Conservation (phyloP, 2,113 vertebrate species). For the Lucifuga dentata region DNA sequence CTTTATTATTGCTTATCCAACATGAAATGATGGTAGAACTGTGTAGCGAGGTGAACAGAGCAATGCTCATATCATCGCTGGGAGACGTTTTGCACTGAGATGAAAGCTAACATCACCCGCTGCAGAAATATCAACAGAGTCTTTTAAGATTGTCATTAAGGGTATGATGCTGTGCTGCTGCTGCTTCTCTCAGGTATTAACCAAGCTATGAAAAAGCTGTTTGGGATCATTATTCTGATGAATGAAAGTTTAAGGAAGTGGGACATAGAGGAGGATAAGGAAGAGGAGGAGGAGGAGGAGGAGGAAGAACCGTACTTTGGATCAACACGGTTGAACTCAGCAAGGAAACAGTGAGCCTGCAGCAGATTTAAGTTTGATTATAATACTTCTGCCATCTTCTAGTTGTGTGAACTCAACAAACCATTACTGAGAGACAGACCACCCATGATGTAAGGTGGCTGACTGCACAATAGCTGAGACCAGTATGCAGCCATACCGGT, state of each 20-base stretch:
- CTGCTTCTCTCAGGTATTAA: constrained; percentile 1
- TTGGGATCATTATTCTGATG: constrained; percentile 4
- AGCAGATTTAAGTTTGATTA: constrained; percentile 57
- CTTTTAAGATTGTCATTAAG: constrained; percentile 13
- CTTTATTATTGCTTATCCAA: constrained; percentile 19
- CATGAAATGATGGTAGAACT: constrained; percentile 32
- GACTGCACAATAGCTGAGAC: constrained; percentile 42
- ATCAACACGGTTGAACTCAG: constrained; percentile 61
- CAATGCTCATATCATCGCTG: constrained; percentile 13
- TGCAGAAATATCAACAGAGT: constrained; percentile 28
- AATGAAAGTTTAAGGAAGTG: constrained; percentile 32
- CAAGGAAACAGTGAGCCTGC: constrained; percentile 54
- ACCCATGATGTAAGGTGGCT: constrained; percentile 41
- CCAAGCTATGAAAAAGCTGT: background rate
- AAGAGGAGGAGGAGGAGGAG: constrained; percentile 28
- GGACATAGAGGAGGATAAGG: too few species aligned
- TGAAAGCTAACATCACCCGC: constrained; percentile 28
- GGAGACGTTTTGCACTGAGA: constrained; percentile 33
- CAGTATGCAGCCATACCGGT: constrained; percentile 36
- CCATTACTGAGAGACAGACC: constrained; percentile 52
- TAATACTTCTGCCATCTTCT: constrained; percentile 42
- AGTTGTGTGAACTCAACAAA: constrained; percentile 63
- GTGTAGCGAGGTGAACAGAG: constrained; percentile 22
- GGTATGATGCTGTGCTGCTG: background rate
- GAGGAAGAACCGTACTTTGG: constrained; percentile 41